Conservation (phyloP, 2,113 vertebrate genomes). For the Marcusenius ussheri region DNA sequence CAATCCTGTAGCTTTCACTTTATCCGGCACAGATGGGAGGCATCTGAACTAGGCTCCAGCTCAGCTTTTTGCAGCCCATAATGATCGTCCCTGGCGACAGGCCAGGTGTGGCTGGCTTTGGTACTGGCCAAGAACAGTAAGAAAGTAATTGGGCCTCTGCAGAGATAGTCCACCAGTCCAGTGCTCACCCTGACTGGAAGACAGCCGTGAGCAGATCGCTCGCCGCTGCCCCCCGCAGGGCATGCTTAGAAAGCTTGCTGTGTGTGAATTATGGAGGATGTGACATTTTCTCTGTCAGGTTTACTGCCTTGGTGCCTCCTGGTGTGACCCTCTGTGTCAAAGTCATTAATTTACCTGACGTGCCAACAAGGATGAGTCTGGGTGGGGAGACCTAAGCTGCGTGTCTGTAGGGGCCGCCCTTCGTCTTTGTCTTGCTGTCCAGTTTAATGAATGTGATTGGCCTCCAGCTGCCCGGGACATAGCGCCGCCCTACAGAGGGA, state of each 20-base stretch:
- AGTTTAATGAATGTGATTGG: neutral
- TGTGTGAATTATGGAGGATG: neutral
- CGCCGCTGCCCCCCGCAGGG: neutral
- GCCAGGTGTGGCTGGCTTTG: neutral
- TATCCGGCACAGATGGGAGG: neutral
- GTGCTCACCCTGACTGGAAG: neutral
- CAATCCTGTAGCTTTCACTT: neutral
- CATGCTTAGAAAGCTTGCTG: neutral
- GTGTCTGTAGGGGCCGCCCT: neutral
- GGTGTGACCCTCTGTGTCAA: neutral
- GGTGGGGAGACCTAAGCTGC: too few species aligned
- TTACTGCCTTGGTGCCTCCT: neutral
- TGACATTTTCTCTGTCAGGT: neutral
- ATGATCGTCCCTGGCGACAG: neutral
- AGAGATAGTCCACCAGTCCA: neutral
- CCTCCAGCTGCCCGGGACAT: neutral
- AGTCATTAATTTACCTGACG: neutral
- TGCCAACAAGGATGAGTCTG: neutral
- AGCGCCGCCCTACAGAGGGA: neutral
- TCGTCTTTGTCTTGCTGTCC: neutral
- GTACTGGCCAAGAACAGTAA: neutral
- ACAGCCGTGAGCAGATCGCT: neutral
- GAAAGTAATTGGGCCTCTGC: neutral
- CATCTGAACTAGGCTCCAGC: neutral
- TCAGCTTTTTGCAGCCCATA: neutral